A percentile compares a stretch with the other conserved stretches of the same genome.
Evolutionary conservation across 2,888 invertebrate genomes (phyloP).

Genomic region (Pasiphila rectangulata): DNA sequence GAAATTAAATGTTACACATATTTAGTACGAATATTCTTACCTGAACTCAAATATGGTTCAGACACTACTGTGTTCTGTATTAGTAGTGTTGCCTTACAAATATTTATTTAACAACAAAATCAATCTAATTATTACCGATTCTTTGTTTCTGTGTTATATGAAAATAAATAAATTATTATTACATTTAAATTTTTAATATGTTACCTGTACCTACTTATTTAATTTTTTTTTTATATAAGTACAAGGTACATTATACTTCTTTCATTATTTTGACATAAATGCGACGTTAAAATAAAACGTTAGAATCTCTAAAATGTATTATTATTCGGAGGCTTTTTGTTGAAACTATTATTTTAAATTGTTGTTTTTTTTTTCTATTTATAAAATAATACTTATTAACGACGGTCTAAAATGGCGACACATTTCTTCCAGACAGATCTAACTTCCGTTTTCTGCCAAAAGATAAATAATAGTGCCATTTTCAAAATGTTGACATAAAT

Average conservation of each 20-base stretch:
- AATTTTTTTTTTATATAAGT: no score
- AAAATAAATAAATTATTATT: no score
- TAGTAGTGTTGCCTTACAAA: no score
- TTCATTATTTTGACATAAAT: no score
- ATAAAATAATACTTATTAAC: no score
- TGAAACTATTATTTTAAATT: neutral
- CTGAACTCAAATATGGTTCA: no score
- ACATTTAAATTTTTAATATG: neutral
- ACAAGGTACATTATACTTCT: neutral
- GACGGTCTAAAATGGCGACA: neutral
- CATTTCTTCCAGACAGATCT: slow-evolving; percentile 4
- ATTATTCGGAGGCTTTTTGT: slow-evolving; percentile 8
- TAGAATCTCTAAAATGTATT: neutral
- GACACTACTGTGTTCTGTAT: no score
- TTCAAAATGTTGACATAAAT: neutral
- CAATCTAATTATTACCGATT: no score
- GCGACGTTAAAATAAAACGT: neutral
- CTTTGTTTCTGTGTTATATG: no score
- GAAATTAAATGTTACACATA: no score
- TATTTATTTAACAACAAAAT: no score
- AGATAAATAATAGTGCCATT: neutral
- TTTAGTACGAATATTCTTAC: no score
- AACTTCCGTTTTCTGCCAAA: slow-evolving; percentile 12
- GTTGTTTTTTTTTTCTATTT: neutral
- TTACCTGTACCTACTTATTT: neutral